Conservation (phyloP, 92 coral and sea anemone genomes). For the Isaurus tuberculatus region DNA sequence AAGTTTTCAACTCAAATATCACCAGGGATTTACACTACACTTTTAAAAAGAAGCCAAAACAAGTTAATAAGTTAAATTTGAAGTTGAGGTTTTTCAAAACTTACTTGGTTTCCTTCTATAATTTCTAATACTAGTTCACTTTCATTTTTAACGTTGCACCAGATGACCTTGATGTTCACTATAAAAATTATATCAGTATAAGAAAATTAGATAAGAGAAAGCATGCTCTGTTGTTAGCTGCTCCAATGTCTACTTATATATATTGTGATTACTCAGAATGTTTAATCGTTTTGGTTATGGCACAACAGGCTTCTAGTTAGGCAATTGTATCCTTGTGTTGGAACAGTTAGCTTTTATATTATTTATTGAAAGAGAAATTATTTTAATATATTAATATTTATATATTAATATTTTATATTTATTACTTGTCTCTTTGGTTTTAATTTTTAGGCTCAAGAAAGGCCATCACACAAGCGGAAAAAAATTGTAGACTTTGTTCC, state of each 20-base stretch:
- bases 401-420: no score
- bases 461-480: neutral
- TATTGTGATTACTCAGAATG: neutral
- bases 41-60: no score
- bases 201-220: neutral
- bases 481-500: neutral
- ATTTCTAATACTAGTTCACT: neutral
- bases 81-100: neutral
- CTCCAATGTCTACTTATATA: neutral
- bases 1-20: constrained; percentile 5
- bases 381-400: no score
- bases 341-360: neutral
- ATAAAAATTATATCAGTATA: neutral
- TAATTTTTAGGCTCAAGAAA: neutral
- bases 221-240: neutral
- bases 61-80: constrained; percentile 10
- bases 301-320: neutral
- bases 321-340: neutral
- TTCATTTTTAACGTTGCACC: neutral
- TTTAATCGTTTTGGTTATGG: neutral
- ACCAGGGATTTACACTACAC: no score
- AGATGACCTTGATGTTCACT: neutral
- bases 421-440: neutral
- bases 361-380: neutral
- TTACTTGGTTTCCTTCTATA: neutral